Evolutionary conservation across 2,888 invertebrate genomes (phyloP).

Genomic region (Ochropleura plecta): DNA sequence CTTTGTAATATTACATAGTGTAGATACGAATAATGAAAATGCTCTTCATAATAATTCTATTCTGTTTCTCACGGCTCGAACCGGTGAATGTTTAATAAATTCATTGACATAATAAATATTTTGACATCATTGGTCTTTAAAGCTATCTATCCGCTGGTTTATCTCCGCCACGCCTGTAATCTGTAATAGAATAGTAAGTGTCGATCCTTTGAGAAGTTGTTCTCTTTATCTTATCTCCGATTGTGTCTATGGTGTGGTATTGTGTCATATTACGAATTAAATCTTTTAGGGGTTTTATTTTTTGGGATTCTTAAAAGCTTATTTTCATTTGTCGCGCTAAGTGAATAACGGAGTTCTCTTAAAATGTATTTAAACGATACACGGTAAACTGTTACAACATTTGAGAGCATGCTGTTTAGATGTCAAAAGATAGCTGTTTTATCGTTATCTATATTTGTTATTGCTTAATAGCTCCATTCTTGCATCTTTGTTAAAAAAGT

Average conservation of each 20-base stretch:
- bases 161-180: constrained; percentile 68
- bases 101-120: constrained; percentile 79
- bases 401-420: background rate
- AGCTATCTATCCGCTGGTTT: constrained; percentile 64
- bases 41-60: constrained; percentile 28
- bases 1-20: too few species aligned
- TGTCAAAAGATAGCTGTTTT: background rate
- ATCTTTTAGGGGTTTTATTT: constrained; percentile 33
- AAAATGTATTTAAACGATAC: constrained; percentile 25
- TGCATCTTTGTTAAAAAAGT: background rate
- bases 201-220: constrained; percentile 71
- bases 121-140: constrained; percentile 73
- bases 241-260: constrained; percentile 66
- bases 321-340: constrained; percentile 42
- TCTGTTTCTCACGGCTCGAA: constrained; percentile 56
- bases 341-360: constrained; percentile 27
- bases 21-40: background rate
- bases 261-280: constrained; percentile 67
- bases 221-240: constrained; percentile 80
- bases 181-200: constrained; percentile 73
- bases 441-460: background rate
- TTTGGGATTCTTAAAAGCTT: constrained; percentile 30
- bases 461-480: background rate
- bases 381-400: background rate
- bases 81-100: constrained; percentile 66